These are phyloP conservation scores for Riptortus pedestris DNA, from an alignment of 1,140 invertebrate species.

Conservation along the genomic window DNA sequence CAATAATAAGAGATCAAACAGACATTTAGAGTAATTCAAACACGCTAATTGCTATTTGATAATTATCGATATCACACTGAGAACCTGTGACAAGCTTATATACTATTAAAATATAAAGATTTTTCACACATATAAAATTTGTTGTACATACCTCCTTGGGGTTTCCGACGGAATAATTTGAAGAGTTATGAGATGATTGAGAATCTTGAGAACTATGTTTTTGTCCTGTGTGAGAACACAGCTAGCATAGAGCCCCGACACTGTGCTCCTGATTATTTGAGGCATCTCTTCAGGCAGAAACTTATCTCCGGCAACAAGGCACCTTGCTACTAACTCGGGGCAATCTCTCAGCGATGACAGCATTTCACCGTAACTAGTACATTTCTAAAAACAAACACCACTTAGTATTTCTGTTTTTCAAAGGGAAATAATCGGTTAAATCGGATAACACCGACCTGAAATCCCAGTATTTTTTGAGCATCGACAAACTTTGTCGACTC, in stretches of 20 bases:
- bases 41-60: no score
- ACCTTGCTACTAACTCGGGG: slow-evolving; percentile 67
- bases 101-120: no score
- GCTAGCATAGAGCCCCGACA: slow-evolving; percentile 74
- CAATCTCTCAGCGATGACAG: slow-evolving; percentile 64
- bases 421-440: background rate
- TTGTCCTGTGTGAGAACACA: slow-evolving; percentile 74
- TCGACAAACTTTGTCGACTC: slow-evolving; percentile 76
- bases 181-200: slow-evolving; percentile 71
- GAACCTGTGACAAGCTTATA: no score
- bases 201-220: slow-evolving; percentile 58
- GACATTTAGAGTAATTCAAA: no score
- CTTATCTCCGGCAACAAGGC: slow-evolving; percentile 67
- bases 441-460: slow-evolving; percentile 45
- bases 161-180: slow-evolving; percentile 72
- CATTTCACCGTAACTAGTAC: slow-evolving; percentile 65
- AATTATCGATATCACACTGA: no score
- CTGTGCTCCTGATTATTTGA: slow-evolving; percentile 55
- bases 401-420: slow-evolving; percentile 1
- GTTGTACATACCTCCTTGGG: slow-evolving; percentile 57
- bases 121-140: no score
- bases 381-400: slow-evolving; percentile 47
- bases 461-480: slow-evolving; percentile 73
- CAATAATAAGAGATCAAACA: no score
- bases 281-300: slow-evolving; percentile 50